Conservation (phyloP, 2,888 invertebrate genomes). For the Chirona hameri region DNA sequence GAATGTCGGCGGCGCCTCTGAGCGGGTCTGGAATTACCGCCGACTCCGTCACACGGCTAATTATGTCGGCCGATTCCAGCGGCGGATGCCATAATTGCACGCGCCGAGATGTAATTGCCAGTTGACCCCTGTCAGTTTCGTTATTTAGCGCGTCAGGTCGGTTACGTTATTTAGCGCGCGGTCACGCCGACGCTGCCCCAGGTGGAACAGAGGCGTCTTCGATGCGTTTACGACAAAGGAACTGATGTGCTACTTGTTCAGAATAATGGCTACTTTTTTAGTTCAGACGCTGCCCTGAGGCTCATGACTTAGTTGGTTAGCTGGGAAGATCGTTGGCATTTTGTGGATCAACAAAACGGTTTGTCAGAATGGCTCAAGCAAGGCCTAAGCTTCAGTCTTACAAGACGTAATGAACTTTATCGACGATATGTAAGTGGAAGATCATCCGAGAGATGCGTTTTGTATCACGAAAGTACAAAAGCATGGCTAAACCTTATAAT, state of each 20-base stretch:
- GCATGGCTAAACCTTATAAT: too few species aligned
- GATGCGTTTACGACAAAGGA: neutral
- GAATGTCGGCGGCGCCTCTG: neutral
- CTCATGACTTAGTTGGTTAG: neutral
- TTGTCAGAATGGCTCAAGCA: too few species aligned
- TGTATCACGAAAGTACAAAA: too few species aligned
- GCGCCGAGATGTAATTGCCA: slow-evolving; percentile 22
- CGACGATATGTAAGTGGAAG: too few species aligned
- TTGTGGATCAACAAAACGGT: too few species aligned
- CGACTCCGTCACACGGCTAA: neutral
- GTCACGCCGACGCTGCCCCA: neutral
- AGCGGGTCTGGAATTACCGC: neutral
- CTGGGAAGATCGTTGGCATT: too few species aligned
- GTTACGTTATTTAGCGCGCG: neutral
- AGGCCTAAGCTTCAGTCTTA: too few species aligned
- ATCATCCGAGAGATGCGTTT: too few species aligned
- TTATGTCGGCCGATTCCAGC: neutral
- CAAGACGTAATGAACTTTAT: too few species aligned
- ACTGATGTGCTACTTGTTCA: neutral
- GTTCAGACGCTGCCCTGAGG: neutral
- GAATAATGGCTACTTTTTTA: neutral
- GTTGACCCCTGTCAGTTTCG: slow-evolving; percentile 4
- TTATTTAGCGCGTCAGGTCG: too few species aligned
- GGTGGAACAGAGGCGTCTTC: neutral
- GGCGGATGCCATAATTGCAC: neutral